These are phyloP conservation scores for Athetis lepigone DNA, from an alignment of 2,888 invertebrate genomes.

Conservation along the genomic window DNA sequence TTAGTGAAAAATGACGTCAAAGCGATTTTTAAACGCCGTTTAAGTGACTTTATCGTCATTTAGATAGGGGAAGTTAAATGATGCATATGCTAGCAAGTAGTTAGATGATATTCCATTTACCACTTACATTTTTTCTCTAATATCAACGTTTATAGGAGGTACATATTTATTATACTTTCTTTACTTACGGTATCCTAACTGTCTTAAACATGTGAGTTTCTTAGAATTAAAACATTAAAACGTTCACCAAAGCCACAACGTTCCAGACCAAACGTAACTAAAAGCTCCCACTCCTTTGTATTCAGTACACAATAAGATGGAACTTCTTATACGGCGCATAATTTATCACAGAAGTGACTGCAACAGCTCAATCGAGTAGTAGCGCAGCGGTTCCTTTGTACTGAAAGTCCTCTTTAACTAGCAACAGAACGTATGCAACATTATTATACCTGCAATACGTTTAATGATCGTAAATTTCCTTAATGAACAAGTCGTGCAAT, in stretches of 20 bases:
- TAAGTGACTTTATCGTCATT: slow-evolving; percentile 37
- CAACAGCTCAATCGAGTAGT: slow-evolving; percentile 1
- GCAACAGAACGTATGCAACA: slow-evolving; percentile 44
- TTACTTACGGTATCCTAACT: too few relatives aligned
- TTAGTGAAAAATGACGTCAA: slow-evolving; percentile 49
- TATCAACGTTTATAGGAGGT: too few relatives aligned
- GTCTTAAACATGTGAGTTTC: too few relatives aligned
- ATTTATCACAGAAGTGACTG: slow-evolving; percentile 42
- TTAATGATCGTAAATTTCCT: slow-evolving; percentile 61
- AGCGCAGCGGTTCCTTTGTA: slow-evolving; percentile 15
- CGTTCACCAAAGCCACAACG: neutral
- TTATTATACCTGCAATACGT: slow-evolving; percentile 57
- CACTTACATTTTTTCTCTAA: neutral
- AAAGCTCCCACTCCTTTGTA: slow-evolving; percentile 19
- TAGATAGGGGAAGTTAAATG: slow-evolving; percentile 9
- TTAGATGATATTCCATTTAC: neutral
- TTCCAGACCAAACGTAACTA: slow-evolving; percentile 2
- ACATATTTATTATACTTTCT: neutral
- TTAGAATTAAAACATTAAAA: neutral
- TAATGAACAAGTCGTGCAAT: slow-evolving; percentile 67
- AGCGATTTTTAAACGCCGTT: slow-evolving; percentile 46
- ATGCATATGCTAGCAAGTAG: neutral
- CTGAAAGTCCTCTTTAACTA: slow-evolving; percentile 18
- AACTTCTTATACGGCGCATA: slow-evolving; percentile 24
- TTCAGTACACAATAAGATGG: slow-evolving; percentile 11